These are phyloP conservation scores for Oopsacas minuta DNA, from an alignment of 37 sponge, comb jelly and placozoan genomes.

Conservation along the genomic window DNA sequence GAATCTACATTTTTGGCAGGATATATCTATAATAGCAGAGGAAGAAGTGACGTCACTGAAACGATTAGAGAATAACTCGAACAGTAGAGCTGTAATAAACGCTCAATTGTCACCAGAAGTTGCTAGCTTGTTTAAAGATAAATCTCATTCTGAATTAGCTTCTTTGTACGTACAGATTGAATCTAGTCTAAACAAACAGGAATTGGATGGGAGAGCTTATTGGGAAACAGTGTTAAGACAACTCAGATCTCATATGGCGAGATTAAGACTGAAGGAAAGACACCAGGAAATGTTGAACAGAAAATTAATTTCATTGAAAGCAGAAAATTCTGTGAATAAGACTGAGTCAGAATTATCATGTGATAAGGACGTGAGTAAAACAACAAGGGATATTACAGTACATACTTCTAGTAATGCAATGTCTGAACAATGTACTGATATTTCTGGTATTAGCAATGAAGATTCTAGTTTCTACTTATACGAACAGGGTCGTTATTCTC, in stretches of 20 bases:
- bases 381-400: not conserved
- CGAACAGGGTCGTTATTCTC: constrained; percentile 56
- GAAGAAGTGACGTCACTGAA: constrained; percentile 59
- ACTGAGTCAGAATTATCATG: not conserved
- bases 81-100: constrained; percentile 68
- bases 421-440: not conserved
- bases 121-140: constrained; percentile 60
- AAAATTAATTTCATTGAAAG: constrained; percentile 56
- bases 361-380: not conserved
- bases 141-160: constrained; percentile 61
- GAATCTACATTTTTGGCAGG: constrained; percentile 75
- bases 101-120: constrained; percentile 66
- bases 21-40: constrained; percentile 30
- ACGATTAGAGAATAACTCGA: not conserved
- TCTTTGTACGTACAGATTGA: constrained; percentile 28
- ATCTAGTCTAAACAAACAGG: not conserved
- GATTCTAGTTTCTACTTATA: constrained; percentile 14
- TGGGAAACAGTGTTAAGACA: constrained; percentile 76
- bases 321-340: constrained; percentile 21
- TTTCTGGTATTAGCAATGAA: not conserved
- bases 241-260: constrained; percentile 72
- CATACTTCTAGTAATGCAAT: not conserved
- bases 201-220: constrained; percentile 33
- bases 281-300: constrained; percentile 79
- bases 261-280: constrained; percentile 59